Conservation (phyloP, 2,888 invertebrate genomes). For the Myopa testacea region DNA sequence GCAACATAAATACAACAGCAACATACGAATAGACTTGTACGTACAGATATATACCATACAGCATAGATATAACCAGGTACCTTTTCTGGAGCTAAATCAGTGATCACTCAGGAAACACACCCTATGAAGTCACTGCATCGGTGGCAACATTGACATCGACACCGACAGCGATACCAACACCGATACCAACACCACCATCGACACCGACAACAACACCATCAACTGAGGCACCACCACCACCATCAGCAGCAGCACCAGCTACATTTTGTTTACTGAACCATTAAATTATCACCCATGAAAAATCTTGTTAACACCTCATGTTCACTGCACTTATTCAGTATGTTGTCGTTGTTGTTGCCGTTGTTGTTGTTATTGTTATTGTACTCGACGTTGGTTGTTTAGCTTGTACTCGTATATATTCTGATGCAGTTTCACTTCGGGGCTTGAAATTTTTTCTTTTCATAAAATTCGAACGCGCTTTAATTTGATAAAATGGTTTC, state of each 20-base stretch:
- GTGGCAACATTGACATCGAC: slow-evolving; percentile 7
- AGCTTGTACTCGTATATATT: neutral
- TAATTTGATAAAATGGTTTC: slow-evolving; percentile 27
- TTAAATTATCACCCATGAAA: slow-evolving; percentile 57
- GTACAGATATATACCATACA: too few relatives aligned
- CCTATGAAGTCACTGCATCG: neutral
- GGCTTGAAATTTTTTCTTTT: slow-evolving; percentile 18
- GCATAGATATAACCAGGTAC: neutral
- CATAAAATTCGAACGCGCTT: slow-evolving; percentile 11
- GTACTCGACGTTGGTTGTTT: neutral
- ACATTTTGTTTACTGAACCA: slow-evolving; percentile 51
- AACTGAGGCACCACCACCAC: slow-evolving; percentile 15
- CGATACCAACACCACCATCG: neutral
- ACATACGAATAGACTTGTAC: too few relatives aligned
- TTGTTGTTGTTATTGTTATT: slow-evolving; percentile 29
- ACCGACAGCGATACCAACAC: slow-evolving; percentile 4
- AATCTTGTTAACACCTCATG: slow-evolving; percentile 57
- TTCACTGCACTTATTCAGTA: slow-evolving; percentile 42
- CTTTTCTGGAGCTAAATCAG: too few relatives aligned
- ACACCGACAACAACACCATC: slow-evolving; percentile 8
- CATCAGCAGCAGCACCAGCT: slow-evolving; percentile 15
- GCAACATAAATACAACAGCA: too few relatives aligned
- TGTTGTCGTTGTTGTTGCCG: slow-evolving; percentile 33
- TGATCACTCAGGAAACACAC: neutral
- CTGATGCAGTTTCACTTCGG: slow-evolving; percentile 17